phyloP scores from a whole-genome alignment of 2,888 invertebrate species.

The Lasioglossum malachurum region DNA sequence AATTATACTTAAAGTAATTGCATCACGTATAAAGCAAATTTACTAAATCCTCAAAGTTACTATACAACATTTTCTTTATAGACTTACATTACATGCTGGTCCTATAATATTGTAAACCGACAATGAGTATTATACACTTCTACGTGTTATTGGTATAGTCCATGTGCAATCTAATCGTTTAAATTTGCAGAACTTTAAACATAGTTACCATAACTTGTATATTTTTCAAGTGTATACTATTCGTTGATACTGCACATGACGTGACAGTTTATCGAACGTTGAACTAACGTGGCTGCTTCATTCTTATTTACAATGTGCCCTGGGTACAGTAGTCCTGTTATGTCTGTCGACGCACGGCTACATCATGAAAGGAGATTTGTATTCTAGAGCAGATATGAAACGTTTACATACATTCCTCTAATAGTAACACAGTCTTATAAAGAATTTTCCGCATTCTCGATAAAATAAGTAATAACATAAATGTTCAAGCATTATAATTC shows the following conservation, averaged over 20 bases:
- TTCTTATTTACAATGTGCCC: constrained; percentile 25
- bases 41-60: background rate
- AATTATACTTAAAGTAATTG: background rate
- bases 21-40: background rate
- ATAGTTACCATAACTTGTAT: background rate
- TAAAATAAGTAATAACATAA: background rate
- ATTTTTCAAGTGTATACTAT: background rate
- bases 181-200: background rate
- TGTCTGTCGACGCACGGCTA: constrained; percentile 8
- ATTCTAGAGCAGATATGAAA: constrained; percentile 25
- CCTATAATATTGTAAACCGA: background rate
- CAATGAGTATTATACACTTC: background rate
- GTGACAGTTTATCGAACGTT: constrained; percentile 20
- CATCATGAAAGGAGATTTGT: constrained; percentile 30
- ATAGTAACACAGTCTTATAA: too few species aligned
- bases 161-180: background rate
- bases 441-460: background rate
- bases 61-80: background rate
- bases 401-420: constrained; percentile 15
- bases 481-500: background rate
- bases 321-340: background rate
- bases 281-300: constrained; percentile 23
- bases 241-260: too few species aligned
- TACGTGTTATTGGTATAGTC: background rate
- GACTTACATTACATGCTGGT: background rate